These are phyloP conservation scores for Hepsetus odoe DNA, from an alignment of 2,113 vertebrate species.

Conservation along the genomic window DNA sequence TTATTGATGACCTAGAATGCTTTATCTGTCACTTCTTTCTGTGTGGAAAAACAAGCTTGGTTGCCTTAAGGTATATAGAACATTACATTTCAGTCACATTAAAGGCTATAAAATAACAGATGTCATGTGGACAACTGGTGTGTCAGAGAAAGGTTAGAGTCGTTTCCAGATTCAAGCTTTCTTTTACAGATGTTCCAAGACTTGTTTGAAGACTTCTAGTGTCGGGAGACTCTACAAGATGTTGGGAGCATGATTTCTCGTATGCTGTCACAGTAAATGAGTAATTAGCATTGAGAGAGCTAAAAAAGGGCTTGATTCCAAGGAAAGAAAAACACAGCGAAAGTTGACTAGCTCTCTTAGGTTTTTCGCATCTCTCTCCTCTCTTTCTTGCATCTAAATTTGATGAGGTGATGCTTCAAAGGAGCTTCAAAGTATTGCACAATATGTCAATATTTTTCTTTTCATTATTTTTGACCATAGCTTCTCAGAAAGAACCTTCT, in stretches of 20 bases:
- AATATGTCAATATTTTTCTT: slow-evolving; percentile 20
- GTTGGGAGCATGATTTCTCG: background rate
- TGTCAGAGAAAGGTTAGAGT: background rate
- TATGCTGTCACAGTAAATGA: background rate
- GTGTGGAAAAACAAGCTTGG: background rate
- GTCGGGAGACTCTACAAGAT: background rate
- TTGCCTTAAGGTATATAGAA: background rate
- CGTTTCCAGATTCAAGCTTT: background rate
- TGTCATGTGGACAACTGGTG: slow-evolving; percentile 27
- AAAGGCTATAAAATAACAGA: slow-evolving; percentile 43
- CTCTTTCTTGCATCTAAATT: slow-evolving; percentile 3
- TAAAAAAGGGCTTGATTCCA: background rate
- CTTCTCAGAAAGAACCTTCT: slow-evolving; percentile 5
- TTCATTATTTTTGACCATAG: slow-evolving; percentile 10
- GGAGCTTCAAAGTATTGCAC: background rate
- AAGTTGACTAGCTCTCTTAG: background rate
- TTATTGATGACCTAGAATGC: background rate
- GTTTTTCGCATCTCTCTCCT: background rate
- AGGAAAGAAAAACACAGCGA: background rate
- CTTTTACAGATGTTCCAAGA: background rate
- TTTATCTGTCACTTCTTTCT: background rate
- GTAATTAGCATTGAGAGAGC: background rate
- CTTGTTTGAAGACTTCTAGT: background rate
- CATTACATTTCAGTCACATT: background rate
- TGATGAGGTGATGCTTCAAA: slow-evolving; percentile 10